Base-by-base conservation (phyloP, 2,888 invertebrate species). In the Cabera pusaria region DNA sequence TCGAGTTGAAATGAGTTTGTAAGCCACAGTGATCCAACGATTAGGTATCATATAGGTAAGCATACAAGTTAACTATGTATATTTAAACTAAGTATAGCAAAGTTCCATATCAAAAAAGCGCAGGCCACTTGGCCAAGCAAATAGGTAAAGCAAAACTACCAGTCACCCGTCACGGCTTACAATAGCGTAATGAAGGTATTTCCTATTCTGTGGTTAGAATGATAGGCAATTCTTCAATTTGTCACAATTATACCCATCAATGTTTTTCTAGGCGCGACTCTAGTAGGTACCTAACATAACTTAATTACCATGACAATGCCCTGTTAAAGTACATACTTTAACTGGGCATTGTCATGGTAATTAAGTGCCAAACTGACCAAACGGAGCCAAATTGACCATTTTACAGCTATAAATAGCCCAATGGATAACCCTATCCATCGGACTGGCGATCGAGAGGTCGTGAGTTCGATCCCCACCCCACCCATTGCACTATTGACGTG, bases 241-340 rank as follows among this genome's bases (percentile, higher is more conserved):
- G 68, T 68, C 70, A 64, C 63, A 62, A 64, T 71, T 60, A 53
- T 28, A 43, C 28, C 23, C 33, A 51, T 47, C 39, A 35, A 47
- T 41, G 44, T 52, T 44, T 49, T 38, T 52, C 33, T 42, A 32
- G 25, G 20, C 39, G 34, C 11, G 21, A 11, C 6, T n/a, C n/a
- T n/a, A n/a, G n/a, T n/a, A 20, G 39, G 20, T 41, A 35, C 2
- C 14, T n/a, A 14, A 47, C 43, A 17, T 34, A 47, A 40, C 52
- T 50, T 59, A 48, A 67, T 66, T 69, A 59, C 14, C 62, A 66
- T 67, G 53, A 62, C 59, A 67, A 69, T 66, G 44, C 51, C 38
- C 37, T n/a, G n/a, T n/a, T n/a, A n/a, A n/a, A n/a, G n/a, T n/a
- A n/a, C n/a, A n/a, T n/a, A n/a, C n/a, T n/a, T n/a, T n/a, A n/a